Base-by-base conservation (phyloP, 2,888 invertebrate species). In the Ptychoptera albimana region DNA sequence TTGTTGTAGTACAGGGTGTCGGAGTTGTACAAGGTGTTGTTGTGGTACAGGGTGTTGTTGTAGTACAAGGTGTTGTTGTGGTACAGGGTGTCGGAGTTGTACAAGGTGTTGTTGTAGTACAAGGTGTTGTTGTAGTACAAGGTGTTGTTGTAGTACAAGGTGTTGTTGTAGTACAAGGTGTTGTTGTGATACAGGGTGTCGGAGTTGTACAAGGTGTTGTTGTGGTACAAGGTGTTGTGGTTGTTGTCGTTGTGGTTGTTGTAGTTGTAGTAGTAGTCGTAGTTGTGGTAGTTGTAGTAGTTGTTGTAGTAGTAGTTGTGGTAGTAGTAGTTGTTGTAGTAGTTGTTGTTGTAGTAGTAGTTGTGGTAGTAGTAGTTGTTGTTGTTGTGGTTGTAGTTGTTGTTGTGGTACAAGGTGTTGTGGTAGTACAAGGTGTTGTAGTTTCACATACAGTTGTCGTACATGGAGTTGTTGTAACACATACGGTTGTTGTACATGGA, bases 1-100 rank as follows among this genome's bases (percentile, higher is more conserved):
- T 13, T 35, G n/a, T 8, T 13, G n/a, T 13, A 8, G 29, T 15
- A n/a, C 9, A 23, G 8, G 23, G 12, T 16, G 29, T 39, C 2
- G 34, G 4, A 6, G 11, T 34, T n/a, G 9, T 8, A 1, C n/a
- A 10, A 1, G 15, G 37, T 14, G 37, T 31, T 13, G 11, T 34
- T 23, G 31, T n/a, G 37, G 32, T 54, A 13, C 52, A 52, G 8
- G 50, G 46, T 15, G 53, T 56, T 9, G 52, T 54, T 13, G 39
- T 39, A 1, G 39, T 5, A 12, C 8, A n/a, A 12, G 23, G 11
- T 2, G 13, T 30, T 30, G 39, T 39, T 39, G 39, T 23, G 23
- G 39, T n/a, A 2, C 12, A 7, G 5, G 39, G 29, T 39, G 39
- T 12, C 4, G n/a, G 7, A 23, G 34, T 34, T 2, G 34, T 4